Percentiles rank a stretch among this genome's conserved stretches.
These are phyloP conservation scores for Daktulosphaira vitifoliae DNA, from an alignment of 1,140 invertebrate genomes.

Conservation along the genomic window DNA sequence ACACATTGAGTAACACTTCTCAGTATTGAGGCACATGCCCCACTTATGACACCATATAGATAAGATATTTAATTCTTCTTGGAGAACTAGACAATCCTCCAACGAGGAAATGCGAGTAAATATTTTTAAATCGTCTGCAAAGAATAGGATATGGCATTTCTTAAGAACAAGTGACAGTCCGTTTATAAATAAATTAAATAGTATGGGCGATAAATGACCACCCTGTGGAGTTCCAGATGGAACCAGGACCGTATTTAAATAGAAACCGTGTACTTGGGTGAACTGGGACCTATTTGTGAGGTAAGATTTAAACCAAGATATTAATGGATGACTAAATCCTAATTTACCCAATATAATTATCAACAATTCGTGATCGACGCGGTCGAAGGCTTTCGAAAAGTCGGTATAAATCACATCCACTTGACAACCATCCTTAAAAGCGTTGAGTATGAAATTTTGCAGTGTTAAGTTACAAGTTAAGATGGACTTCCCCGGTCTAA, in stretches of 20 bases:
- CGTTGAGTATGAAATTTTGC: background rate
- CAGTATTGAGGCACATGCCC: too few relatives aligned
- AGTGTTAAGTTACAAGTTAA: background rate
- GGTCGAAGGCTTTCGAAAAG: too few relatives aligned
- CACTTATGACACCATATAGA: too few relatives aligned
- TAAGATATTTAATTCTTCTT: too few relatives aligned
- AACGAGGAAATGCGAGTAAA: too few relatives aligned
- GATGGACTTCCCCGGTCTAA: background rate
- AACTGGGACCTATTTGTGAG: slow-evolving; percentile 36
- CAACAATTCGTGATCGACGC: background rate
- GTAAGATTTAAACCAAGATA: slow-evolving; percentile 38
- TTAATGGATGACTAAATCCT: background rate
- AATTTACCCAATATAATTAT: background rate
- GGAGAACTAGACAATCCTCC: too few relatives aligned
- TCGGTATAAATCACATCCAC: background rate
- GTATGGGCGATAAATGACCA: slow-evolving; percentile 39
- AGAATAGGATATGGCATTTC: too few relatives aligned
- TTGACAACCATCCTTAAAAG: slow-evolving; percentile 1
- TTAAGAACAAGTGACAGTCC: too few relatives aligned
- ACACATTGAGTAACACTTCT: too few relatives aligned
- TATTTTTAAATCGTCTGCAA: too few relatives aligned
- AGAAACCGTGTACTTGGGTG: slow-evolving; percentile 36
- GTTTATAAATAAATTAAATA: slow-evolving; percentile 41
- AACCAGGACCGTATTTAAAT: slow-evolving; percentile 33
- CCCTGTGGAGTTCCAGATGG: slow-evolving; percentile 40